phyloP scores from a whole-genome alignment of 2,113 vertebrate species.

The Naja naja region DNA sequence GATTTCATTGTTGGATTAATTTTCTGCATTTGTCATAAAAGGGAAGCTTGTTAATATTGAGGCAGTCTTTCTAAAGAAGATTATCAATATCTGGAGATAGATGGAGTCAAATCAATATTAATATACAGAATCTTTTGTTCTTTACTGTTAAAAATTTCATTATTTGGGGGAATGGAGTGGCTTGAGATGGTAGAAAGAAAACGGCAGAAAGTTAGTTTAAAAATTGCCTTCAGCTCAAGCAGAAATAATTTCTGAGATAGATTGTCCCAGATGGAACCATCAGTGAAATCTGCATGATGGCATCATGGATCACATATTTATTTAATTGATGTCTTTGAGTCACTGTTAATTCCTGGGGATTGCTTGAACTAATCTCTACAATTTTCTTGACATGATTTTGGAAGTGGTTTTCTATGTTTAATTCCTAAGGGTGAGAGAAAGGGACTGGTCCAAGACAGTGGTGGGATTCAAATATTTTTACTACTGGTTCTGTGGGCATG shows the following conservation, averaged over 20 bases:
- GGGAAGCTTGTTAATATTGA: not conserved
- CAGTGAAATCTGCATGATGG: not conserved
- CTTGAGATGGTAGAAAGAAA: not conserved
- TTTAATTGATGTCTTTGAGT: not conserved
- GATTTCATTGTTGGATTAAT: not conserved
- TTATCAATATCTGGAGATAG: not conserved
- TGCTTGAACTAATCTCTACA: no score
- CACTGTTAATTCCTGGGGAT: no score
- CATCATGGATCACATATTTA: not conserved
- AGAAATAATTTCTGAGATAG: not conserved
- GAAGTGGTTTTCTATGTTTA: no score
- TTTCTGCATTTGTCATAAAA: not conserved
- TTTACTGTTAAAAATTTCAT: not conserved
- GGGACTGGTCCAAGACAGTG: no score
- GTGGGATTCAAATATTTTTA: no score
- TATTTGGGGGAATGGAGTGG: not conserved
- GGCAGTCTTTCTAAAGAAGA: not conserved
- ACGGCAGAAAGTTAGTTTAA: not conserved
- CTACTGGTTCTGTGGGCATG: no score
- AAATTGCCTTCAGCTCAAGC: not conserved
- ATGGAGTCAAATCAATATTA: not conserved
- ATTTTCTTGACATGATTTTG: no score
- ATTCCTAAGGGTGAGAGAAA: no score
- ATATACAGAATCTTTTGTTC: not conserved
- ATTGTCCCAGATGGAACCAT: not conserved